Conservation (phyloP, 2,797 vertebrate genomes). For the Micropoecilia bifurca region DNA sequence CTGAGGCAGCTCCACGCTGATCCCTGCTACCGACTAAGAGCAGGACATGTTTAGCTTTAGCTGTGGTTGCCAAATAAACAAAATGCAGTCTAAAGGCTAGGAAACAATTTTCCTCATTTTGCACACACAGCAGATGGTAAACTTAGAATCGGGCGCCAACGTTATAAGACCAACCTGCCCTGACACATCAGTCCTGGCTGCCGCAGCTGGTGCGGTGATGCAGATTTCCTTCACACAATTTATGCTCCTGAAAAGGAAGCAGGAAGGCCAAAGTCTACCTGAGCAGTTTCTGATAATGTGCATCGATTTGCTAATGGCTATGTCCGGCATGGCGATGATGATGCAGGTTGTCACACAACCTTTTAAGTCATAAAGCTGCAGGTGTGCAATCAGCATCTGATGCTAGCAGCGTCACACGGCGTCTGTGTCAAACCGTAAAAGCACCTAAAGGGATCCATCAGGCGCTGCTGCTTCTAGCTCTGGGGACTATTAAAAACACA, state of each 20-base stretch:
- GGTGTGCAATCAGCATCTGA: not conserved
- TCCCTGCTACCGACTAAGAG: not conserved
- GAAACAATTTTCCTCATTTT: not conserved
- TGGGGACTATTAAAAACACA: not conserved
- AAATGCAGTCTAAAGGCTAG: not conserved
- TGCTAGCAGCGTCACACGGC: not conserved
- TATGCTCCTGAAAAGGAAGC: not conserved
- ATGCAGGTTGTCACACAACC: not conserved
- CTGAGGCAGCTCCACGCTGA: not conserved
- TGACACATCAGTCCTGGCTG: not conserved
- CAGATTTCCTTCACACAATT: not conserved
- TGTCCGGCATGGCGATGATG: not conserved
- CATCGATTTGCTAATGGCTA: not conserved
- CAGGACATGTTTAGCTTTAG: not conserved
- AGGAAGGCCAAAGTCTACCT: not conserved
- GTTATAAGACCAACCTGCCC: not conserved
- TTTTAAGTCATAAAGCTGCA: not conserved
- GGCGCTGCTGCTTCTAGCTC: not conserved
- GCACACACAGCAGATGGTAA: slow-evolving; percentile 7
- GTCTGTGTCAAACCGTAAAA: not conserved
- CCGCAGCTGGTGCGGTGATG: not conserved
- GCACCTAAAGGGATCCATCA: not conserved
- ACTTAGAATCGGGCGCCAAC: not conserved
- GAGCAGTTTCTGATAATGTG: not conserved
- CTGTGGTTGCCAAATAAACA: slow-evolving; percentile 1